phyloP scores from a whole-genome alignment of 2,888 invertebrate species.

The Apodemia hepburni region DNA sequence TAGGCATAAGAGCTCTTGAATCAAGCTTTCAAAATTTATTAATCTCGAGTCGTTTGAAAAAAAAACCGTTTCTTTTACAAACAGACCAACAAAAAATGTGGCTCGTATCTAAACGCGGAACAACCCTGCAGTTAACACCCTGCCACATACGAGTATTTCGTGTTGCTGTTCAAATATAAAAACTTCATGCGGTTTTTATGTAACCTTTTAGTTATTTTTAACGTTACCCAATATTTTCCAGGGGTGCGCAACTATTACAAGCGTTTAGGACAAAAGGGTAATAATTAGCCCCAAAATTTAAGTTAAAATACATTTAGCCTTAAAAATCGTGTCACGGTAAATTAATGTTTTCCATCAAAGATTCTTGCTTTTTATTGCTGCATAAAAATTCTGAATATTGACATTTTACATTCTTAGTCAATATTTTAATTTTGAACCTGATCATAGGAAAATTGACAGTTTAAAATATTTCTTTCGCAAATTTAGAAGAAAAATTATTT shows the following conservation, averaged over 20 bases:
- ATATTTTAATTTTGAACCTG: too few species aligned
- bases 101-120: slow-evolving; percentile 37
- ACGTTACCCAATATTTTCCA: slow-evolving; percentile 56
- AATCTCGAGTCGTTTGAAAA: slow-evolving; percentile 3
- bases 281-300: too few species aligned
- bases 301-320: too few species aligned
- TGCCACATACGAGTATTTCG: slow-evolving; percentile 43
- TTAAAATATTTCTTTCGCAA: too few species aligned
- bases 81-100: slow-evolving; percentile 27
- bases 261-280: too few species aligned
- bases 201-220: slow-evolving; percentile 61
- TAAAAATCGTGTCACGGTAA: too few species aligned
- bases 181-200: slow-evolving; percentile 59
- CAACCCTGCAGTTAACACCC: slow-evolving; percentile 61
- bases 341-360: too few species aligned
- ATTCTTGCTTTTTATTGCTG: too few species aligned
- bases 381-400: too few species aligned
- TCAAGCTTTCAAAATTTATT: slow-evolving; percentile 8
- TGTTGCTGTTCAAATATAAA: slow-evolving; percentile 52
- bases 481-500: too few species aligned
- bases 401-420: too few species aligned
- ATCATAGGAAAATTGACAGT: too few species aligned
- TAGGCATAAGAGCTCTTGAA: neutral
- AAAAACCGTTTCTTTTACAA: neutral
- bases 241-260: slow-evolving; percentile 30